Evolutionary conservation across 2,888 invertebrate species (phyloP).

Genomic region (Beris chalybata): DNA sequence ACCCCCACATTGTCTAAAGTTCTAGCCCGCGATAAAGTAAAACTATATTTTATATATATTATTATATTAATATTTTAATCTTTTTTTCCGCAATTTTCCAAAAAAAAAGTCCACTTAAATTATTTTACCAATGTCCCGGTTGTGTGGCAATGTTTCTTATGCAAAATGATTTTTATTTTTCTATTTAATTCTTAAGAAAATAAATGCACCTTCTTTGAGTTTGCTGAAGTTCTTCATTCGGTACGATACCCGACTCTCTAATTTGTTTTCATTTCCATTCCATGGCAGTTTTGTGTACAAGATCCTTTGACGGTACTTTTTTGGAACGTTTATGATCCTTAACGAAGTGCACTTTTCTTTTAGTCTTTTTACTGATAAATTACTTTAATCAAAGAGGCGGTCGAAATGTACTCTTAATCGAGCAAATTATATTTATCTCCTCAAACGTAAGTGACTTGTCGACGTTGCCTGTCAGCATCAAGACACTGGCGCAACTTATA

Average conservation of each 20-base stretch:
- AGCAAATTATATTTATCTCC: conserved; percentile 41
- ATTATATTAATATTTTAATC: too few species aligned
- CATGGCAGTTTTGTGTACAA: not conserved
- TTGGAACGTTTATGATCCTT: conserved; percentile 33
- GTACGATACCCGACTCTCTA: not conserved
- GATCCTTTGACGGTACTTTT: conserved; percentile 26
- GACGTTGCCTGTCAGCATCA: conserved; percentile 25
- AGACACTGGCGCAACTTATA: not conserved
- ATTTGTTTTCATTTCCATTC: conserved; percentile 19
- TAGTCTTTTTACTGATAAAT: conserved; percentile 37
- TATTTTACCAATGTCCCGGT: too few species aligned
- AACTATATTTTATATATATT: too few species aligned
- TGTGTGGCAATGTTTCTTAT: too few species aligned
- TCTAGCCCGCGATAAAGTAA: too few species aligned
- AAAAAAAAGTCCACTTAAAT: too few species aligned
- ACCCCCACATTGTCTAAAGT: too few species aligned
- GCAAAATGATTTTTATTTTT: too few species aligned
- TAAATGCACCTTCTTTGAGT: too few species aligned
- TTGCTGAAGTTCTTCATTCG: too few species aligned
- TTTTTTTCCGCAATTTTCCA: too few species aligned
- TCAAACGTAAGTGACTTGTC: conserved; percentile 27
- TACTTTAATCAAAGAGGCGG: conserved; percentile 43
- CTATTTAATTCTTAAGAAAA: too few species aligned
- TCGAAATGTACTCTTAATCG: conserved; percentile 41
- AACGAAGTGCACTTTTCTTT: conserved; percentile 28